These are phyloP conservation scores for Antennarius maculatus DNA, from an alignment of 2,797 vertebrate genomes.

Conservation along the genomic window DNA sequence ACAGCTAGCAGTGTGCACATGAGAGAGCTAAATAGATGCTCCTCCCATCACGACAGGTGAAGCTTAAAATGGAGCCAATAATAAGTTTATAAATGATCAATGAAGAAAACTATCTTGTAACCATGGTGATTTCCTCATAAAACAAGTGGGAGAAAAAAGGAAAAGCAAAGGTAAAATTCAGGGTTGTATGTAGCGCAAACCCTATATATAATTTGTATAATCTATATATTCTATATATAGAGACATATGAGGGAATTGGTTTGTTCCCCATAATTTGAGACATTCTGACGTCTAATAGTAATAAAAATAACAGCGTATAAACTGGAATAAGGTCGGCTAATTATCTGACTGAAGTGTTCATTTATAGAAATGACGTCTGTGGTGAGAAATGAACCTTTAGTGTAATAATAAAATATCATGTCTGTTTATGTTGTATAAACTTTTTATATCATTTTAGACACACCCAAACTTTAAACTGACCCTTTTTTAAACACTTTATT, in stretches of 20 bases:
- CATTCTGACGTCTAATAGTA: conserved; percentile 54
- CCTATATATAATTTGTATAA: not conserved
- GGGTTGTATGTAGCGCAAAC: conserved; percentile 38
- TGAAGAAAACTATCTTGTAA: too few relatives aligned
- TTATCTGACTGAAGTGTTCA: conserved; percentile 29
- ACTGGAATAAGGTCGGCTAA: conserved; percentile 52
- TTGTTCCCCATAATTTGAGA: conserved; percentile 51
- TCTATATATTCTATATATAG: conserved; percentile 49
- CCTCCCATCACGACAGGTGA: too few relatives aligned
- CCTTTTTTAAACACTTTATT: too few relatives aligned
- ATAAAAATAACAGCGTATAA: conserved; percentile 48
- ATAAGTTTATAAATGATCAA: too few relatives aligned
- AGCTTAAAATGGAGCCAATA: too few relatives aligned
- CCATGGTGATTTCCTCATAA: conserved; percentile 50
- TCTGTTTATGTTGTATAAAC: too few relatives aligned
- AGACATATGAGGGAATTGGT: conserved; percentile 62
- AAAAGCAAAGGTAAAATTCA: conserved; percentile 30
- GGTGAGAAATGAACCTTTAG: not conserved
- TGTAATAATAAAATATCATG: not conserved
- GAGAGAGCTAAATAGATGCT: too few relatives aligned
- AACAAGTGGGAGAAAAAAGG: conserved; percentile 23
- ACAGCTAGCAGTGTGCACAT: too few relatives aligned
- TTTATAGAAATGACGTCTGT: conserved; percentile 11
- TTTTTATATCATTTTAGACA: too few relatives aligned
- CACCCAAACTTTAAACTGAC: too few relatives aligned